phyloP scores from a whole-genome alignment of 2,113 vertebrate genomes.

The Erythrolamprus reginae region DNA sequence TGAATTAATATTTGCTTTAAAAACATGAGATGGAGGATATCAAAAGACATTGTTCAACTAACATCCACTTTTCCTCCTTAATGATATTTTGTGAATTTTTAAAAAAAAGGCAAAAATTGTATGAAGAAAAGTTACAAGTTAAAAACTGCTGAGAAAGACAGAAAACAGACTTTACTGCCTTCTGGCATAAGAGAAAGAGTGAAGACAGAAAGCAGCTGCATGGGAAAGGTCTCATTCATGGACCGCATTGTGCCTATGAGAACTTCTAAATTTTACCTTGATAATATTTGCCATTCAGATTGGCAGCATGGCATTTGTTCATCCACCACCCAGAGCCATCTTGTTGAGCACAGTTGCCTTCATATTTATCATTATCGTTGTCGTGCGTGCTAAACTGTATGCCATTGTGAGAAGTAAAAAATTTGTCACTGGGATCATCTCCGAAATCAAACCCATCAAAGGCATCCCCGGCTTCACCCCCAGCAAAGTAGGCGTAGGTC shows the following conservation, averaged over 20 bases:
- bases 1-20: background rate
- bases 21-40: background rate
- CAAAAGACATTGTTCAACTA: background rate
- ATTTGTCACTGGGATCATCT: slow-evolving; percentile 84
- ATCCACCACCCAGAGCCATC: slow-evolving; percentile 98
- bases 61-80: background rate
- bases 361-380: slow-evolving; percentile 85
- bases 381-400: slow-evolving; percentile 90
- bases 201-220: background rate
- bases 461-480: slow-evolving; percentile 87
- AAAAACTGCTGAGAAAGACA: background rate
- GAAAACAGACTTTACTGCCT: too few relatives aligned
- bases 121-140: background rate
- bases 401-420: slow-evolving; percentile 86
- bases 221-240: background rate
- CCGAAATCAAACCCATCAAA: slow-evolving; percentile 87
- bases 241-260: background rate
- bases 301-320: slow-evolving; percentile 93
- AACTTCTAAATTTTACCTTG: slow-evolving; percentile 56
- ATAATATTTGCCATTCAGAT: slow-evolving; percentile 93
- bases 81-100: background rate
- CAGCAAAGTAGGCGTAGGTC: slow-evolving; percentile 78
- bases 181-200: too few relatives aligned
- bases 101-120: background rate
- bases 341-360: slow-evolving; percentile 85